Conservation (phyloP, 2,888 invertebrate species). For the Lacanobia wlatinum region DNA sequence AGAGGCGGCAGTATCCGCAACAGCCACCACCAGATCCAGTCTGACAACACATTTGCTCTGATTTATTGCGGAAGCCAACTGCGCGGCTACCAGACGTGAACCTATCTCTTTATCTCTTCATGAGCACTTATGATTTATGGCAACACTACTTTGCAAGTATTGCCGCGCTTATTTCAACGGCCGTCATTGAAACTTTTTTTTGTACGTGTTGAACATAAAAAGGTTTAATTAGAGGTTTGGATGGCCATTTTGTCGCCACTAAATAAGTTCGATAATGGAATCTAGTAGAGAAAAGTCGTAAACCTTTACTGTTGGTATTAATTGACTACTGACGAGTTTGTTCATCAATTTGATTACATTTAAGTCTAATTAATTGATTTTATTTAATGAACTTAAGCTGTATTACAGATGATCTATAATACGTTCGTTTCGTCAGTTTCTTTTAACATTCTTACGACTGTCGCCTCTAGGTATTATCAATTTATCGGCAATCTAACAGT, state of each 20-base stretch:
- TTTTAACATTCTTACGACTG: not conserved
- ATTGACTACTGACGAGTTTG: not conserved
- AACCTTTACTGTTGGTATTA: conserved; percentile 29
- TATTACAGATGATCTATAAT: not conserved
- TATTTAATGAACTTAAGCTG: conserved; percentile 7
- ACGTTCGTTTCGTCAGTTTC: not conserved
- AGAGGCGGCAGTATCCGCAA: conserved; percentile 35
- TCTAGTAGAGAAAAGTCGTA: conserved; percentile 10
- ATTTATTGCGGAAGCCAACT: conserved; percentile 71
- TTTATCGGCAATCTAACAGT: not conserved
- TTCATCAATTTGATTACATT: conserved; percentile 14
- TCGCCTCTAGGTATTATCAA: no score
- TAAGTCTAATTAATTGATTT: not conserved
- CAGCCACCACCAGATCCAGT: conserved; percentile 33
- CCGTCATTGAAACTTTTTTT: conserved; percentile 4
- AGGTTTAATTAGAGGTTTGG: conserved; percentile 3
- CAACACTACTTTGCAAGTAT: conserved; percentile 19
- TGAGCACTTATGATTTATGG: conserved; percentile 45
- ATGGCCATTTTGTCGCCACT: not conserved
- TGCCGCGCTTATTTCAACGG: not conserved
- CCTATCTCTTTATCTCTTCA: conserved; percentile 60
- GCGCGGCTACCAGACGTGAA: conserved; percentile 57
- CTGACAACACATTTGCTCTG: conserved; percentile 62
- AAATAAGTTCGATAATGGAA: not conserved
- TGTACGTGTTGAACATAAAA: not conserved